Conservation (phyloP, 1,140 invertebrate genomes). For the Cryptotermes secundus region DNA sequence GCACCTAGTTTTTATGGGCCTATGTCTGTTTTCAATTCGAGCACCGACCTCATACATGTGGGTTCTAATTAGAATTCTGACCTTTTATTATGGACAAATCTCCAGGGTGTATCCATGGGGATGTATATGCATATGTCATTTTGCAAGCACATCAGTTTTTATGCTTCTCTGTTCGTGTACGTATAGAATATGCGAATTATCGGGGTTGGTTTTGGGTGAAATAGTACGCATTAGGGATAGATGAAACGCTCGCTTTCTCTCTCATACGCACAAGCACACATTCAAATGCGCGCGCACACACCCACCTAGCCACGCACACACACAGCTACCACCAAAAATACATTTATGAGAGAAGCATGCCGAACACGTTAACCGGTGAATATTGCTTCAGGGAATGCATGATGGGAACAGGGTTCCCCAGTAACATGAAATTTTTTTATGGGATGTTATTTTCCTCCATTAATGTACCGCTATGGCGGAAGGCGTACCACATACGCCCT, state of each 20-base stretch:
- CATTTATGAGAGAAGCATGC: neutral
- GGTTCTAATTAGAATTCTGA: neutral
- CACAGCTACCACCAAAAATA: neutral
- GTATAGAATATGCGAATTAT: neutral
- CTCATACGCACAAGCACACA: too few relatives aligned
- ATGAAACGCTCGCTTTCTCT: neutral
- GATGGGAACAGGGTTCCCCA: neutral
- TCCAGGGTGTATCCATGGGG: slow-evolving; percentile 6
- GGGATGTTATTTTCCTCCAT: neutral
- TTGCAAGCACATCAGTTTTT: neutral
- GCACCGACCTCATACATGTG: neutral
- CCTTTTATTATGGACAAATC: slow-evolving; percentile 17
- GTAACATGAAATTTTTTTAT: neutral
- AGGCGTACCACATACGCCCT: neutral
- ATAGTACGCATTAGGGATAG: slow-evolving; percentile 12
- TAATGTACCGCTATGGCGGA: neutral
- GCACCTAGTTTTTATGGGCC: neutral
- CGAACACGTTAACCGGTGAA: neutral
- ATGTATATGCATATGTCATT: neutral
- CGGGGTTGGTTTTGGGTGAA: neutral
- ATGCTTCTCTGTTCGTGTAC: neutral
- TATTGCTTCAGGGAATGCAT: neutral
- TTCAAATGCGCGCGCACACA: too few relatives aligned
- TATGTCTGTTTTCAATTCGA: slow-evolving; percentile 17
- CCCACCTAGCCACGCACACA: too few relatives aligned